A percentile compares a stretch with the other conserved stretches of the same genome.
phyloP scores from a whole-genome alignment of 2,797 vertebrate species.

The Micrastur ruficollis region DNA sequence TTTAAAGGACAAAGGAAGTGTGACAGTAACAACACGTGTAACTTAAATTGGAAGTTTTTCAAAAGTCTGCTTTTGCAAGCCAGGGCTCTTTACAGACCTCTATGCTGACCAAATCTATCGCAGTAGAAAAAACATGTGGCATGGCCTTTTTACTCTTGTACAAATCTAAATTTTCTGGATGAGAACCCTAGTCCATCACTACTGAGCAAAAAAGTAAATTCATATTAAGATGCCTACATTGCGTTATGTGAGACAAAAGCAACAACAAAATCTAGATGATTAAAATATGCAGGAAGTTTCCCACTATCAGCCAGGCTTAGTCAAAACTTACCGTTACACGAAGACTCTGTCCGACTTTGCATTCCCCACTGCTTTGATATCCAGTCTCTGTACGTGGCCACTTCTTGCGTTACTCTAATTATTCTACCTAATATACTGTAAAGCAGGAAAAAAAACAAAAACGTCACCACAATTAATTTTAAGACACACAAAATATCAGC shows the following conservation, averaged over 20 bases:
- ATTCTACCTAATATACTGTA: conserved; percentile 93
- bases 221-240: background rate
- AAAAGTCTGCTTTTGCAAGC: background rate
- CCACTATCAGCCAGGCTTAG: background rate
- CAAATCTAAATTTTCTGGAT: background rate
- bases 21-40: background rate
- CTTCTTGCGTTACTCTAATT: conserved; percentile 94
- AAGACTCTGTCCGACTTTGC: conserved; percentile 81
- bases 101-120: background rate
- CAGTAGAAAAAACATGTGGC: background rate
- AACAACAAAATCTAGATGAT: background rate
- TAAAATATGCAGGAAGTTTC: background rate
- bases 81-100: background rate
- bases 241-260: background rate
- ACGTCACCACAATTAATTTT: background rate
- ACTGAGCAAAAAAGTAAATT: background rate
- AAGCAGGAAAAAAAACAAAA: background rate
- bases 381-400: conserved; percentile 94
- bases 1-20: background rate
- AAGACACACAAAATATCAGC: background rate
- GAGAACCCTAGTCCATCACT: background rate
- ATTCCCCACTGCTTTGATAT: conserved; percentile 91
- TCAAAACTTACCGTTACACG: conserved; percentile 84
- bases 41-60: background rate
- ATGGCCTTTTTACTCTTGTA: background rate